Evolutionary conservation across 2,888 invertebrate species (phyloP).

Genomic region (Eupithecia vulgata): DNA sequence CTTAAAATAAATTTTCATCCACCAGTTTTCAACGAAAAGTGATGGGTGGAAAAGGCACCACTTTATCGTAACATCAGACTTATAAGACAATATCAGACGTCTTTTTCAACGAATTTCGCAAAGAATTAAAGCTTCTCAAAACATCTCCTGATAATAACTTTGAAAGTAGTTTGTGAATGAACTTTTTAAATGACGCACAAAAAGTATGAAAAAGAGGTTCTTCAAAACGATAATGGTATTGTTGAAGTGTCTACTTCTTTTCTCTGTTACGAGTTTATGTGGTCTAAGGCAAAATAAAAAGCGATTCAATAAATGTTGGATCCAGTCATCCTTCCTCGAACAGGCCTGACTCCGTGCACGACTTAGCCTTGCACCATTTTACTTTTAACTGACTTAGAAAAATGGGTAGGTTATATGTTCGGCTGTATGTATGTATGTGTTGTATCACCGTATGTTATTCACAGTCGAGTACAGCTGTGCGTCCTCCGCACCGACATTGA

Average conservation of each 20-base stretch:
- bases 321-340: not conserved
- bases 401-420: no score
- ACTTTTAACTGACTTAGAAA: no score
- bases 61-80: not conserved
- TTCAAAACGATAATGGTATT: slow-evolving; percentile 46
- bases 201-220: slow-evolving; percentile 40
- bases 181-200: slow-evolving; percentile 34
- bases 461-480: no score
- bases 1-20: not conserved
- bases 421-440: no score
- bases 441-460: no score
- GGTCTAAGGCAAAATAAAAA: slow-evolving; percentile 10
- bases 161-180: slow-evolving; percentile 37
- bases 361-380: not conserved
- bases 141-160: slow-evolving; percentile 27
- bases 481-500: no score
- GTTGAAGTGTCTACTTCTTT: slow-evolving; percentile 46
- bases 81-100: not conserved
- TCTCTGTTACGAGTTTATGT: slow-evolving; percentile 29
- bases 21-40: not conserved
- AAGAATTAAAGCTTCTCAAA: slow-evolving; percentile 18
- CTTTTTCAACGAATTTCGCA: not conserved
- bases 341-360: not conserved
- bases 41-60: no score
- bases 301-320: not conserved